Evolutionary conservation across 2,113 vertebrate genomes (phyloP), one percentile per base, ranked within the genome.

Genomic region (Tringa solitaria): DNA sequence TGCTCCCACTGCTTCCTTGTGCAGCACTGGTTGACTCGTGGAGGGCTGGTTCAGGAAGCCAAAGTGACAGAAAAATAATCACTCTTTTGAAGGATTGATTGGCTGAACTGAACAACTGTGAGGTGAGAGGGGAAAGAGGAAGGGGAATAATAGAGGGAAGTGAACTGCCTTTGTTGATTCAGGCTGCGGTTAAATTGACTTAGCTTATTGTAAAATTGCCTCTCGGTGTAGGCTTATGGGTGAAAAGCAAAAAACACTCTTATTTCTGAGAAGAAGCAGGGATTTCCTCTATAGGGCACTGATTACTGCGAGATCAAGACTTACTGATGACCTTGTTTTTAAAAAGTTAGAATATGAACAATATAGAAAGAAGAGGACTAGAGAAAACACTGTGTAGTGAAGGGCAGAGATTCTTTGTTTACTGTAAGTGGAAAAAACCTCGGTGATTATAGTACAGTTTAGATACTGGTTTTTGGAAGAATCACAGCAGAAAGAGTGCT

Each of bases 101-200:
- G 89, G 73, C 76, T 94, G 80, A 86, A 84, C 74, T 83, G 53
- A 92, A 26, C 41, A 91, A 70, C 54, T 72, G 46, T 67, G 84
- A 91, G 86, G 84, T 95, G 94, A 95, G 84, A 93, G 70, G 63
- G 51, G 45, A 90, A 68, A 39, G 61, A 93, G 80, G 90, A 94
- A 95, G 27, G 72, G 69, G 68, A 92, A 89, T 95, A 93, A 92
- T 95, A 81, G 76, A 89, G 89, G 94, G 89, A 95, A 95, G 64
- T 95, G 90, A 83, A 51, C 67, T 90, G 83, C 75, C 26, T 74
- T 61, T 95, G 89, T 92, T 94, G 93, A 77, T 89, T 26, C 21
- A 78, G 51, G 28, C 73, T 91, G 54, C 37, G 26, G 86, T 50
- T 80, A 60, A 26, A 41, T 41, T 70, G 76, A 64, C 14, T 48